Conservation (phyloP, 2,113 vertebrate genomes). For the Potamarius usumacintae region DNA sequence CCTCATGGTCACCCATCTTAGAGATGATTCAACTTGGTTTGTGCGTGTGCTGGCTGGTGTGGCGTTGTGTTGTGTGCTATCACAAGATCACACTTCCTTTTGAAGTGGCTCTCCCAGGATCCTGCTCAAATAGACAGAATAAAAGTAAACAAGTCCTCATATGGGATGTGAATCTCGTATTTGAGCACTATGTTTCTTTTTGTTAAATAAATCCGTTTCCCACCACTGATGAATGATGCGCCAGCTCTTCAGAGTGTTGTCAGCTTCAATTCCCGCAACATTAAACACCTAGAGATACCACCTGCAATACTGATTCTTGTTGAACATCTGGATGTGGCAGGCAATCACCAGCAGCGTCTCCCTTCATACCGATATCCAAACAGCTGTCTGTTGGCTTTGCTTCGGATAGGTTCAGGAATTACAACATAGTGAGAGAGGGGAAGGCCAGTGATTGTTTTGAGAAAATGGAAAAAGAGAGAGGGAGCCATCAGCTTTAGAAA, state of each 20-base stretch:
- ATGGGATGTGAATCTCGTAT: neutral
- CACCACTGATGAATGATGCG: constrained; percentile 4
- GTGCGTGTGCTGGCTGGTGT: constrained; percentile 2
- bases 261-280: constrained; percentile 17
- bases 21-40: neutral
- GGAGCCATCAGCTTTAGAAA: constrained; percentile 7
- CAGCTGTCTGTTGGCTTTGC: constrained; percentile 4
- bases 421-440: neutral
- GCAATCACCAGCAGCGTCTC: constrained; percentile 18
- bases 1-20: neutral
- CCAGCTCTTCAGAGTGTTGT: constrained; percentile 18
- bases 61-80: constrained; percentile 9
- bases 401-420: neutral
- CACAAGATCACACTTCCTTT: constrained; percentile 28
- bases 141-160: constrained; percentile 27
- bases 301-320: constrained; percentile 14
- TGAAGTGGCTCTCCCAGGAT: constrained; percentile 17
- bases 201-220: neutral
- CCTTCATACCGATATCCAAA: neutral
- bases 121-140: constrained; percentile 11
- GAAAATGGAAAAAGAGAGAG: neutral
- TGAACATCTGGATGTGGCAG: constrained; percentile 36
- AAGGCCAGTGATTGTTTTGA: neutral
- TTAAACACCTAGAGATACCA: constrained; percentile 22
- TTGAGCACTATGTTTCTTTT: neutral